phyloP scores from a whole-genome alignment of 2,113 vertebrate species.

The Oncorhynchus gorbuscha region DNA sequence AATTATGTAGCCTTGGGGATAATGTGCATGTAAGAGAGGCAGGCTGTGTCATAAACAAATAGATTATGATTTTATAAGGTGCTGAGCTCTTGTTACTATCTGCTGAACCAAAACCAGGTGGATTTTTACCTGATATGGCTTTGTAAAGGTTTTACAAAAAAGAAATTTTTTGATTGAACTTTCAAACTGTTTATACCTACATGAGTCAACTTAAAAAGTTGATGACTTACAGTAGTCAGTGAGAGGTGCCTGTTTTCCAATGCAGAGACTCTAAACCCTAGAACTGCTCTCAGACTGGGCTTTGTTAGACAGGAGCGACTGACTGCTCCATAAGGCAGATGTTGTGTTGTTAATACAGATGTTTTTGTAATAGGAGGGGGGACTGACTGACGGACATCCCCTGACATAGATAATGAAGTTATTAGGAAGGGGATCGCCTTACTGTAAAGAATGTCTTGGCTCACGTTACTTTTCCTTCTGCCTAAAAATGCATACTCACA shows the following conservation, averaged over 20 bases:
- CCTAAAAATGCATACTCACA: slow-evolving; percentile 22
- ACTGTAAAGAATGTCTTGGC: background rate
- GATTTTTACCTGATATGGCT: background rate
- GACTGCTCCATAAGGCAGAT: background rate
- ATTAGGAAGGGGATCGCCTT: background rate
- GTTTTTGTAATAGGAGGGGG: background rate
- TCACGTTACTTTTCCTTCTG: background rate
- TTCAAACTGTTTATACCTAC: too few relatives aligned
- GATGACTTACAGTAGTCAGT: too few relatives aligned
- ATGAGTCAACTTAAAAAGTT: too few relatives aligned
- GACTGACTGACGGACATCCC: background rate
- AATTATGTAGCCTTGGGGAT: slow-evolving; percentile 53
- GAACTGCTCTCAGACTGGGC: too few relatives aligned
- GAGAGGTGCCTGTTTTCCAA: too few relatives aligned
- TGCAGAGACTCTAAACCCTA: too few relatives aligned
- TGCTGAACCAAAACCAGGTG: background rate
- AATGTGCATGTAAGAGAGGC: slow-evolving; percentile 32
- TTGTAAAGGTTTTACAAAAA: too few relatives aligned
- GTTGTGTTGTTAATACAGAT: background rate
- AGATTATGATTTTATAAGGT: slow-evolving; percentile 27
- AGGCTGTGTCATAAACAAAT: slow-evolving; percentile 19
- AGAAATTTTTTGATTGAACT: too few relatives aligned
- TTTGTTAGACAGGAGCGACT: background rate
- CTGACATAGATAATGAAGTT: background rate
- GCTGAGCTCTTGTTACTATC: background rate